Conservation (phyloP, 2,113 vertebrate species). For the Limnothrissa miodon region DNA sequence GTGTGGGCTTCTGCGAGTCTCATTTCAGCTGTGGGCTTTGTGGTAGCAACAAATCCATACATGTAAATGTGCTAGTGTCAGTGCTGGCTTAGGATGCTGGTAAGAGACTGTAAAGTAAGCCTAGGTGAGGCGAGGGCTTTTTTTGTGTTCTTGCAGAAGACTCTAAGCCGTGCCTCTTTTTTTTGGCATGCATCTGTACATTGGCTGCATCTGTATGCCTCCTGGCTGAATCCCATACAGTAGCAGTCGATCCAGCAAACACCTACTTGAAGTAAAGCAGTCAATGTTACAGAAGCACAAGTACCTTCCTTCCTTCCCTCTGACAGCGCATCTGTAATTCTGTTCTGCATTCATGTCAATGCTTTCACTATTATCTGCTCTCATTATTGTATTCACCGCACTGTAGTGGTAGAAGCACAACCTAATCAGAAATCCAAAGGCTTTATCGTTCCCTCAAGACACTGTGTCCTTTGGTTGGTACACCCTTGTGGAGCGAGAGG, state of each 20-base stretch:
- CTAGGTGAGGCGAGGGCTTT: neutral
- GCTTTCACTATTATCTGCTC: neutral
- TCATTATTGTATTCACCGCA: neutral
- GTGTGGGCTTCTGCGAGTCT: neutral
- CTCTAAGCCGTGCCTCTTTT: neutral
- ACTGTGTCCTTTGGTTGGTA: neutral
- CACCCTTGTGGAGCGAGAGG: neutral
- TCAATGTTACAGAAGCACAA: no score
- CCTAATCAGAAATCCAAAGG: neutral
- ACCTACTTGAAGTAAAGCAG: neutral
- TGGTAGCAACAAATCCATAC: conserved; percentile 5
- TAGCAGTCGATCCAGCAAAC: neutral
- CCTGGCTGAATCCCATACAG: neutral
- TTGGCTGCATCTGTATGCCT: no score
- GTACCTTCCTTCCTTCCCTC: neutral
- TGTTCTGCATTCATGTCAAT: neutral
- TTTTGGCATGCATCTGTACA: neutral
- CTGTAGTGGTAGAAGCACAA: neutral
- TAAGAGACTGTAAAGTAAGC: neutral
- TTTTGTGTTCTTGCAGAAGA: neutral
- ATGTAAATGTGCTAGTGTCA: neutral
- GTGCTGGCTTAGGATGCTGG: neutral
- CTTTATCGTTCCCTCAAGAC: neutral
- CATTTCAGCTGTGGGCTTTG: conserved; percentile 1
- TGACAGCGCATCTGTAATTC: neutral